Base-by-base conservation (phyloP, 2,888 invertebrate species). In the Phrixothrix hirtus region DNA sequence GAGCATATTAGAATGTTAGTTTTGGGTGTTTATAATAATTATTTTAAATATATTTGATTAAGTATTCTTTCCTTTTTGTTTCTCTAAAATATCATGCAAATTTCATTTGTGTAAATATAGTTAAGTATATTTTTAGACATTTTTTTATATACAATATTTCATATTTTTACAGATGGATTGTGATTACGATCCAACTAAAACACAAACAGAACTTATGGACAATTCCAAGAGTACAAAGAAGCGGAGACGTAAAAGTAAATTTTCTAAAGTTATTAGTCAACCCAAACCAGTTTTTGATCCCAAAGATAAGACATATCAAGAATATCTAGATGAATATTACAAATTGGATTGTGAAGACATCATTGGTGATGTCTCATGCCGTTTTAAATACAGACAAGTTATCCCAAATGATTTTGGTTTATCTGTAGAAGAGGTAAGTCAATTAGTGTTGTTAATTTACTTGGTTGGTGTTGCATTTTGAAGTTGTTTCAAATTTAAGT, bases 291-390 rank as follows among this genome's bases (percentile, higher is more conserved):
- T 83, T 42, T 96, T 89, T 75, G 83, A 96, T 73, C 92, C 95
- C 0, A 79, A 85, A 50, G 83, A 88, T 55, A 80, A 80, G 66
- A 87, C 87, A 0, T 95, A 92, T 74, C 84, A 87, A 21, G 82
- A 95, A 63, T 95, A 95, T 70, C 85, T 95, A 71, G 93, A 97
- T 66, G 95, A 97, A 74, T 97, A 96, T 73, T 97, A 97, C 71
- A 86, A 89, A 66, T 79, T 97, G 70, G 94, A 97, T 74, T 98
- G 91, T 73, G 98, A 98, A 71, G 98, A 99, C 74, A 84, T 97
- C 39, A 88, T 98, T 37, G 96, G 87, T 0, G 95, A 96, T 69
- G 74, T 89, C 62, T 94, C 94, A 0, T 95, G 95, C 53, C 80
- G 92, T 62, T 99, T 96, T 75, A 95, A 93, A 69, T 99, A 99